Evolutionary conservation across 2,888 invertebrate genomes (phyloP), one percentile per base, ranked within the genome.

Genomic region (Melanchra persicariae): DNA sequence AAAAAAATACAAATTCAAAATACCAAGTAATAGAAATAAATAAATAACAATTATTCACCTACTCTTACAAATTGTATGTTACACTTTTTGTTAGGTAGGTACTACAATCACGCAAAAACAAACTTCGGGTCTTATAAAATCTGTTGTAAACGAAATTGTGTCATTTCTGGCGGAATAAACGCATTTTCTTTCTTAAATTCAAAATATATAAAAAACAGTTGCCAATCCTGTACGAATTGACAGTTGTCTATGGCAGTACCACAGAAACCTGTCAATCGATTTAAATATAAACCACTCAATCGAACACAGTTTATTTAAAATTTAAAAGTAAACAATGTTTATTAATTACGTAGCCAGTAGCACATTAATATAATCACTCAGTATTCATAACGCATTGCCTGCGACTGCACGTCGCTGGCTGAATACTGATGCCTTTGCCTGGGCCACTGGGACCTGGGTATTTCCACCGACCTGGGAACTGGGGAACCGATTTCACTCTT

Each of bases 401-500:
- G 49, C 67, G 49, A 58, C 47, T 72, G 54, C 34, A 34, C 4
- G 34, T 43, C 49, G 61, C 12, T 45, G 43, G 40, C 24, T 64
- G 79, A 60, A 79, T 81, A 77, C 60, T 34, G 40, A 79, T 68
- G 26, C 10, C 22, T 3, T 12, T 17, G 22, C 57, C 22, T 17
- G 65, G 47, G 60, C 58, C 47, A 43, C 73, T 72, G 75, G 64
- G 75, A 73, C 52, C 45, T 66, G 55, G 47, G 62, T 76, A 63
- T 47, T 66, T 61, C 70, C 59, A 47, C 40, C 15, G 22, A 54
- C 40, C 24, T 62, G 60, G 64, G 68, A 65, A 55, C 74, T 64
- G 49, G 77, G 74, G 83, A 77, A 83, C 54, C 37, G 81, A 83
- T 83, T 83, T 83, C 84, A 77, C 85, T 85, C 70, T 83, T 85